These are phyloP conservation scores for Mus caroli DNA, from an alignment of 2,797 vertebrate genomes.

Conservation along the genomic window DNA sequence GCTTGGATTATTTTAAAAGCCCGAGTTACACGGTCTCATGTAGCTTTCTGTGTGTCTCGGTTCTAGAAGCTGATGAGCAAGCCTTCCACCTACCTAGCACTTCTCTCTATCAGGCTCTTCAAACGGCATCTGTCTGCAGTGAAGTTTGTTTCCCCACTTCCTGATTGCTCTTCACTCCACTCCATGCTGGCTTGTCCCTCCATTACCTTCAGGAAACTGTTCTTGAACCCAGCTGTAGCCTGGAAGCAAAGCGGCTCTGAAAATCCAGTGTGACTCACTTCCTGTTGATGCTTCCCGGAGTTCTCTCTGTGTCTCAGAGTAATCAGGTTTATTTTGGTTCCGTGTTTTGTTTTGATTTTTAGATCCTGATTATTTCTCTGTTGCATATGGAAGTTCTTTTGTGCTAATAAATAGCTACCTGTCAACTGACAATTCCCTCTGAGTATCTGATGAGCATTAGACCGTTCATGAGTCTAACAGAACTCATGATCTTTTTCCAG, in stretches of 20 bases:
- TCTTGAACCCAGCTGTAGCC: neutral
- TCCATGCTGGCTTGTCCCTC: too few relatives aligned
- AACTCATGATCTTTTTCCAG: neutral
- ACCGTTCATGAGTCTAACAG: neutral
- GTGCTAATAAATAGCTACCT: neutral
- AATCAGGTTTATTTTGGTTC: neutral
- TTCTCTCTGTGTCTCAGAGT: neutral
- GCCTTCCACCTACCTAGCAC: neutral
- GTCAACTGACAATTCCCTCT: neutral
- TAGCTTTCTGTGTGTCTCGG: too few relatives aligned
- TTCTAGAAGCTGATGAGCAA: neutral
- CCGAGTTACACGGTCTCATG: neutral
- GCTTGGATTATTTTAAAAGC: neutral
- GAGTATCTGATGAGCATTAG: neutral
- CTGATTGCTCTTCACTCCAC: neutral
- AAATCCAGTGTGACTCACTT: fast-evolving
- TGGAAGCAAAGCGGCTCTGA: neutral
- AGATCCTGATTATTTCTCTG: neutral
- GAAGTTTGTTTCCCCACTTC: neutral
- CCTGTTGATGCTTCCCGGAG: neutral
- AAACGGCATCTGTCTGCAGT: too few relatives aligned
- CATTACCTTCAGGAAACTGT: neutral
- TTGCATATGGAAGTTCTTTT: neutral
- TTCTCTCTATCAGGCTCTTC: neutral
- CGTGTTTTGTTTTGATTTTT: neutral